Evolutionary conservation across 2,797 vertebrate species (phyloP), one percentile per base, ranked within the genome.

Genomic region (Alauda arvensis): DNA sequence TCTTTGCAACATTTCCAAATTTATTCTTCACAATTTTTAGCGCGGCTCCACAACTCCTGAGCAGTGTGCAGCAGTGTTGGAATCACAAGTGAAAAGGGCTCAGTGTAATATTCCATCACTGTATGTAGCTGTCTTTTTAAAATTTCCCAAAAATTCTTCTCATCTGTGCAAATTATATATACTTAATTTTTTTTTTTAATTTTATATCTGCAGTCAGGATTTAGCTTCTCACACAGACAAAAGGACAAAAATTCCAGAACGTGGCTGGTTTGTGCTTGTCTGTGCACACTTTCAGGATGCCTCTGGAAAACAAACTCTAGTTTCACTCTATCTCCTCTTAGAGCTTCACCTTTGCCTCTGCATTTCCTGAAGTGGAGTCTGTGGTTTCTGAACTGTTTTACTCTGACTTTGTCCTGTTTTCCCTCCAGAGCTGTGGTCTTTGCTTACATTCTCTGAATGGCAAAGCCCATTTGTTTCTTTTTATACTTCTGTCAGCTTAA

Each of bases 401-500:
- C 85, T 76, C 2, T 33, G 60, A 76, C 56, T 92, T 80, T 23
- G 80, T 12, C 80, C 33, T 78, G 17, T 74, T 93, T 85, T 91
- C 28, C 39, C 71, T 83, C 61, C 63, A 67, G 61, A 90, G 55
- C 87, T 85, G 56, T 90, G 91, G 74, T 90, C 91, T 93, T 91
- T 69, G 65, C 89, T 93, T 90, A 63, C 77, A 78, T 91, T 93
- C 85, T 83, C 77, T 4, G 10, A 83, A 78, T 2, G 14, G 91
- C 85, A 91, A 92, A 94, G 77, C 80, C 89, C 92, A 89, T 94
- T 95, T 95, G 85, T 90, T 94, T 93, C 85, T 70, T 83, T 91
- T 91, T 85, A 92, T 90, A 82, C 46, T 92, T 87, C 87, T 90
- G 80, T 90, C 89, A 82, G 89, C 85, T 93, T 91, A 92, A 93